Conservation (phyloP, 2,113 vertebrate species). For the Alethe diademata region DNA sequence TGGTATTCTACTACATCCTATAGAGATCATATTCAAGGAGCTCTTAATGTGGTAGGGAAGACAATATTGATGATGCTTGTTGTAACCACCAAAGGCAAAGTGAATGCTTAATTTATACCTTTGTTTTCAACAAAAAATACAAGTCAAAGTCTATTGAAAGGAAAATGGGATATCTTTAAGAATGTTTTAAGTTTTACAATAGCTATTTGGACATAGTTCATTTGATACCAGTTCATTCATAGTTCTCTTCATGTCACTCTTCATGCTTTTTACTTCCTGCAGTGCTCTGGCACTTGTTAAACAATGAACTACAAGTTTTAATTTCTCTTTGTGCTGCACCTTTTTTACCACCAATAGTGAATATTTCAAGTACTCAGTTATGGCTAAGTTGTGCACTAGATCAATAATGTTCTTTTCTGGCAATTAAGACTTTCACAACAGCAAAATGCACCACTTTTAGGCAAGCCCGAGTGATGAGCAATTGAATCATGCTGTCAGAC, state of each 20-base stretch:
- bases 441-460: not conserved
- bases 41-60: not conserved
- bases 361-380: not conserved
- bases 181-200: not conserved
- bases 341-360: not conserved
- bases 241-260: not conserved
- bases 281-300: not conserved
- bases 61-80: not conserved
- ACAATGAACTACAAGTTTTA: not conserved
- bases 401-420: not conserved
- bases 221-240: not conserved
- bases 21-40: not conserved
- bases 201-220: not conserved
- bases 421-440: not conserved
- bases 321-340: not conserved
- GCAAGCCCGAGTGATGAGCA: not conserved
- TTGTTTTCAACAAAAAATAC: not conserved
- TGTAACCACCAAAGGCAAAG: not conserved
- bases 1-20: not conserved
- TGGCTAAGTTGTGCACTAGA: not conserved
- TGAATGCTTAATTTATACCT: not conserved
- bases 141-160: not conserved
- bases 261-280: not conserved
- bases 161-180: not conserved
- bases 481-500: not conserved